Evolutionary conservation across 2,888 invertebrate genomes (phyloP), one percentile per base, ranked within the genome.

Genomic region (Chironomus riparius): DNA sequence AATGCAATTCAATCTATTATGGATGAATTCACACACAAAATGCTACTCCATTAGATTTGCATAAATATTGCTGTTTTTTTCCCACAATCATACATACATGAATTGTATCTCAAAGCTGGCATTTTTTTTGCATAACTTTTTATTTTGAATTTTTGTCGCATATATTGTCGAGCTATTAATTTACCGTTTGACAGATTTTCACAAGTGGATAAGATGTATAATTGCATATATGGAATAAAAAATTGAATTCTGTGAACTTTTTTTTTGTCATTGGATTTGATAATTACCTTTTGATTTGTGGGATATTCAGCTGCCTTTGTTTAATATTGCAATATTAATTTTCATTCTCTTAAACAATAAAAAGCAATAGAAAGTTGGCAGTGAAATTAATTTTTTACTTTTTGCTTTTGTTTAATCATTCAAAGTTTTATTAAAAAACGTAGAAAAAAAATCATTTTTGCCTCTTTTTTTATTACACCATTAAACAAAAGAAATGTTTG

Each of bases 31-130:
- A 24, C 22, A 24, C 7, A 65, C 4, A 65, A 12, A 24, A 70
- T 18, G 15, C 24, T 50, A 70, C 70, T 70, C 70, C 70, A 70
- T 70, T 70, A 70, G 70, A 70, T 70, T 70, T 70, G 50, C 70
- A 70, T 70, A 70, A 50, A 70, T 70, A 47, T 70, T 68, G 18
- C 47, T 47, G 0, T 47, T 15, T 6, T 56, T 48, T 22, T 50
- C 24, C 18, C 13, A 24, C 70, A 50, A 50, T 38, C 38, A 38
- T 10, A 10, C 38, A 38, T 38, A 2, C 38, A 38, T 38, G 38
- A 38, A 38, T 38, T 38, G 38, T 38, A 38, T 38, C 38, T 38
- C 38, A 38, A 38, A 38, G 4, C 38, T 38, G 38, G 38, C 38
- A 38, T 10, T 38, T 28, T 28, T 28, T 38, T 10, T 38, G 38